Evolutionary conservation across 2,113 vertebrate genomes (phyloP).

Genomic region (Mus pahari): DNA sequence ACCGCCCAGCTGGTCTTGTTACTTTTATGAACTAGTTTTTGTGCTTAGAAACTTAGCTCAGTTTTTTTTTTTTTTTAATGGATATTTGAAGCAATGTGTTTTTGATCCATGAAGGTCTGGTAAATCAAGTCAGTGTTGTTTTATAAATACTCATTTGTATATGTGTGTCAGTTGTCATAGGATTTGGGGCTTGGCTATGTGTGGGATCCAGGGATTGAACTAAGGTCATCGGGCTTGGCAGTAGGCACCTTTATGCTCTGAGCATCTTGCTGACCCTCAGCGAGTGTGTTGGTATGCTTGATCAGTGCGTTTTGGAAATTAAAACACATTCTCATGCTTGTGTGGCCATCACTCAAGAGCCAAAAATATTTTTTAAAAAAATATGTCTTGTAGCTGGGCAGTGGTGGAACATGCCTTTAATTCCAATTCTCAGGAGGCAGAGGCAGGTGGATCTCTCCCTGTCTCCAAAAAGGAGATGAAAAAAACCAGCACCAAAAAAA

Average conservation of each 20-base stretch:
- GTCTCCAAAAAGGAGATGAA: background rate
- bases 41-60: background rate
- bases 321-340: background rate
- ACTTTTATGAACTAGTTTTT: background rate
- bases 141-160: background rate
- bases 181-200: background rate
- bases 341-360: background rate
- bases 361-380: background rate
- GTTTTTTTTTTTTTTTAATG: rapidly evolving
- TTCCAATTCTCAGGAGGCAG: background rate
- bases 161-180: background rate
- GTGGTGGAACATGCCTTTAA: background rate
- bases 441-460: background rate
- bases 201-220: background rate
- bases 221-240: background rate
- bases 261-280: background rate
- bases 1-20: background rate
- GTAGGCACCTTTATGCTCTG: background rate
- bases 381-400: background rate
- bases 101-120: background rate
- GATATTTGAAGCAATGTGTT: background rate
- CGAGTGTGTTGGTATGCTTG: background rate
- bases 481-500: background rate
- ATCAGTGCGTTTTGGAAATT: background rate
- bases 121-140: background rate